Conservation (phyloP, 2,888 invertebrate genomes). For the Phortica magna region DNA sequence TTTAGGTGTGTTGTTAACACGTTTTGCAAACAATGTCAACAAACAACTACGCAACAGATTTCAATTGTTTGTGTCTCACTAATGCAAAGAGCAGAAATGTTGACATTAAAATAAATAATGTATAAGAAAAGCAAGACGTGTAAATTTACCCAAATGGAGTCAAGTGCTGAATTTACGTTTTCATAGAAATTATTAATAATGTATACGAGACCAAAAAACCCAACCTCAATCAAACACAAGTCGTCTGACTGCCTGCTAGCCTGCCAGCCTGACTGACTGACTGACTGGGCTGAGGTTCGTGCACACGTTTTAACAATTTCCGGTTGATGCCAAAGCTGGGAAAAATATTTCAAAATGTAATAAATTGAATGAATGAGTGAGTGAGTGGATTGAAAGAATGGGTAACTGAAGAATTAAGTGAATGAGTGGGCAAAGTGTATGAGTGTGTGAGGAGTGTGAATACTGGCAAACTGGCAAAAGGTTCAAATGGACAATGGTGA, state of each 20-base stretch:
- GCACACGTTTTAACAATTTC: conserved; percentile 71
- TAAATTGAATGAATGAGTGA: conserved; percentile 49
- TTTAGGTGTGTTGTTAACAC: not conserved
- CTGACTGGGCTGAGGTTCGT: conserved; percentile 21
- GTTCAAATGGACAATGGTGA: conserved; percentile 16
- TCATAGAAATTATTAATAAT: conserved; percentile 67
- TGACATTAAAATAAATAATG: conserved; percentile 69
- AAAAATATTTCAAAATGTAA: conserved; percentile 70
- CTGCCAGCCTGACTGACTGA: not conserved
- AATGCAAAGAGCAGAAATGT: conserved; percentile 38
- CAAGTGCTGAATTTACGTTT: conserved; percentile 36
- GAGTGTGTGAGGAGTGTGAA: not conserved
- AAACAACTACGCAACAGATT: not conserved
- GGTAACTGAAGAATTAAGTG: not conserved
- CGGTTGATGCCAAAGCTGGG: conserved; percentile 53
- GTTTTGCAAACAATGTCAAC: not conserved
- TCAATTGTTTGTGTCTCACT: not conserved
- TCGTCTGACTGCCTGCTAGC: no score
- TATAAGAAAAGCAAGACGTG: conserved; percentile 53
- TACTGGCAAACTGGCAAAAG: not conserved
- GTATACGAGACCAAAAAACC: not conserved
- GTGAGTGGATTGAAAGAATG: not conserved
- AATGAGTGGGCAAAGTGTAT: not conserved
- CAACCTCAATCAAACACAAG: no score
- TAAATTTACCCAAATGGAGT: conserved; percentile 45